Conservation (phyloP, 2,113 vertebrate species). For the Chamaea fasciata region DNA sequence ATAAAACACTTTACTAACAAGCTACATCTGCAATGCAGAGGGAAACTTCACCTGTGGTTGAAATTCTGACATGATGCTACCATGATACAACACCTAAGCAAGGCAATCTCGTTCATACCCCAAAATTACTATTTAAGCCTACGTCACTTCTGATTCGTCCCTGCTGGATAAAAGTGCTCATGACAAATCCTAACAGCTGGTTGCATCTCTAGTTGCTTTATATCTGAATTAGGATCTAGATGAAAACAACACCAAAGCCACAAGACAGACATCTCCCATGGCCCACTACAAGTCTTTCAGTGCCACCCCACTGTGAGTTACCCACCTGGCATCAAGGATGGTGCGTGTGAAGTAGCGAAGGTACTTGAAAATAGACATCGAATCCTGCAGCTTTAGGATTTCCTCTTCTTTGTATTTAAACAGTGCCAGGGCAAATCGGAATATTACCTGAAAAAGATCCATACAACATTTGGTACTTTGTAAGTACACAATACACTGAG, state of each 20-base stretch:
- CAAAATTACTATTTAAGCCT: background rate
- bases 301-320: background rate
- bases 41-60: background rate
- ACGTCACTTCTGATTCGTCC: background rate
- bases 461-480: background rate
- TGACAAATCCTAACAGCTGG: background rate
- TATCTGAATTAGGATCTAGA: background rate
- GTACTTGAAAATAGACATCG: constrained; percentile 93
- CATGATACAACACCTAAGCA: background rate
- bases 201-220: background rate
- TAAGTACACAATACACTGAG: background rate
- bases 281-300: background rate
- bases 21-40: background rate
- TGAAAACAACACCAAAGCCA: background rate
- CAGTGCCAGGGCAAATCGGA: constrained; percentile 90
- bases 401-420: constrained; percentile 98
- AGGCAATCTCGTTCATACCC: background rate
- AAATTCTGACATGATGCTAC: background rate
- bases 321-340: constrained; percentile 89
- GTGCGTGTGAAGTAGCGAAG: constrained; percentile 90
- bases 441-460: constrained; percentile 82
- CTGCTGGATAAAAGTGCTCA: background rate
- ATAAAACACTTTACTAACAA: background rate
- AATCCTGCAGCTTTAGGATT: constrained; percentile 89
- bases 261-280: background rate